phyloP scores from a whole-genome alignment of 2,797 vertebrate genomes.

The Siniperca undulata region DNA sequence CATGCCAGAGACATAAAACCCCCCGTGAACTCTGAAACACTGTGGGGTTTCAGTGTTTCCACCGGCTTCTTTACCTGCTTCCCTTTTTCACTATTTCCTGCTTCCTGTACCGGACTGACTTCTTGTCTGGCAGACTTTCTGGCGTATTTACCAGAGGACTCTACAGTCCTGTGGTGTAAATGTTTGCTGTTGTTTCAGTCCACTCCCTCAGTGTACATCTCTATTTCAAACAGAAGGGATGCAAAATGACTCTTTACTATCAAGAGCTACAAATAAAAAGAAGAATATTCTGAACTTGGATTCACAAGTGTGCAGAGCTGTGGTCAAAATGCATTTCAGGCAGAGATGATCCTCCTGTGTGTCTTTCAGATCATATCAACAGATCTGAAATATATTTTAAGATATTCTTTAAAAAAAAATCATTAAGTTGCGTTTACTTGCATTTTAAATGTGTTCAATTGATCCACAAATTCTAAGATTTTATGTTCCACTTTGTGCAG shows the following conservation, averaged over 20 bases:
- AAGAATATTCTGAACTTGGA: not conserved
- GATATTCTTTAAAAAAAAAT: not conserved
- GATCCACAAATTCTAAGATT: not conserved
- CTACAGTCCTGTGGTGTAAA: not conserved
- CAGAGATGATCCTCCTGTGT: not conserved
- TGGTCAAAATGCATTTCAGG: not conserved
- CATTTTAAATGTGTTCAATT: not conserved
- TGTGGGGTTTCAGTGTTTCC: not conserved
- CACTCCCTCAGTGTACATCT: no score
- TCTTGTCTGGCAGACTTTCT: not conserved
- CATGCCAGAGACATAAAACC: constrained; percentile 3
- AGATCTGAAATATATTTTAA: not conserved
- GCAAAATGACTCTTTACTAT: not conserved
- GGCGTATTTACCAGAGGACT: not conserved
- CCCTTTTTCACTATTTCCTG: constrained; percentile 21
- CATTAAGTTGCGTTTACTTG: not conserved
- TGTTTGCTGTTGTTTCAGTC: not conserved
- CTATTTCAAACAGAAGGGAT: not conserved
- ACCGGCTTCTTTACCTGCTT: constrained; percentile 37
- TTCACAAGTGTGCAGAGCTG: not conserved
- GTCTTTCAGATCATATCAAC: not conserved
- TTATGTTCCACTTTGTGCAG: not conserved
- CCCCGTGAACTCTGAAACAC: not conserved
- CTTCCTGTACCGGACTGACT: constrained; percentile 1
- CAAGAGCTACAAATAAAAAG: not conserved